phyloP scores from a whole-genome alignment of 2,888 invertebrate genomes.

The Gasteruption jaculator region DNA sequence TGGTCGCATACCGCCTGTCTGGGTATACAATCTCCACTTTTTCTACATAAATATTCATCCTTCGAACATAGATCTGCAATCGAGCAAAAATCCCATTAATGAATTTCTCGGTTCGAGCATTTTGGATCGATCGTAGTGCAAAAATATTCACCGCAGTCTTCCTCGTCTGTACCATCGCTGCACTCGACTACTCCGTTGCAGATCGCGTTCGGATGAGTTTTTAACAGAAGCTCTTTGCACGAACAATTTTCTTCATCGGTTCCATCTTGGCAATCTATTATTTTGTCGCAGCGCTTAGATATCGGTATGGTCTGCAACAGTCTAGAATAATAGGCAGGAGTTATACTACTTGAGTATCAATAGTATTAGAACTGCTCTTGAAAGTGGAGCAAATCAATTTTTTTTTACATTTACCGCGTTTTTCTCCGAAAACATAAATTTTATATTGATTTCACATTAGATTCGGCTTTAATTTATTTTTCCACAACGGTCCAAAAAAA shows the following conservation, averaged over 20 bases:
- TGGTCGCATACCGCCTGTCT: constrained; percentile 63
- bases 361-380: too few relatives aligned
- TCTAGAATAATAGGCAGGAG: constrained; percentile 57
- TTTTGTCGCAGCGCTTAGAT: constrained; percentile 62
- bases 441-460: too few relatives aligned
- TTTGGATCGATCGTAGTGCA: neutral
- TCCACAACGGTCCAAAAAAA: too few relatives aligned
- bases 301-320: constrained; percentile 63
- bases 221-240: constrained; percentile 66
- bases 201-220: constrained; percentile 56
- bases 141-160: constrained; percentile 70
- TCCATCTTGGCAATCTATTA: constrained; percentile 76
- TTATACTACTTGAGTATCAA: too few relatives aligned
- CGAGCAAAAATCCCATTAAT: neutral
- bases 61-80: constrained; percentile 58
- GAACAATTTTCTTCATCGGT: constrained; percentile 72
- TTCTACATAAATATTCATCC: constrained; percentile 61
- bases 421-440: too few relatives aligned
- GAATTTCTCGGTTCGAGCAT: neutral
- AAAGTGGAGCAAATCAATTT: too few relatives aligned
- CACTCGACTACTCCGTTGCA: constrained; percentile 77
- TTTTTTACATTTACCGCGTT: too few relatives aligned
- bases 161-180: constrained; percentile 70
- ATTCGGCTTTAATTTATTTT: too few relatives aligned
- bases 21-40: constrained; percentile 64